Evolutionary conservation across 2,888 invertebrate species (phyloP).

Genomic region (Archips crataeganus): DNA sequence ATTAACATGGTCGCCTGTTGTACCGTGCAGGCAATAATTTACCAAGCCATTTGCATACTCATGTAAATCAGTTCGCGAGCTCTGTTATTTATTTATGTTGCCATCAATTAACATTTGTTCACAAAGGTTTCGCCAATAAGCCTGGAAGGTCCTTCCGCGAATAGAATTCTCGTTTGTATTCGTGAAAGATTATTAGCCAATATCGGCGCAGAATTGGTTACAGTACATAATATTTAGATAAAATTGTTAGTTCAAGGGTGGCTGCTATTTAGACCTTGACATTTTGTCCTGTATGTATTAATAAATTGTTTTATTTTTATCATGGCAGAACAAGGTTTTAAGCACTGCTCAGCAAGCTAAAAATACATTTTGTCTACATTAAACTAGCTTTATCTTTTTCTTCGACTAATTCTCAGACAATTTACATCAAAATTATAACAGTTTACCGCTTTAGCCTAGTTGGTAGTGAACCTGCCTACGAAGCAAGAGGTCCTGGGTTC

Average conservation of each 20-base stretch:
- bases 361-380: neutral
- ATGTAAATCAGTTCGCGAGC: slow-evolving; percentile 40
- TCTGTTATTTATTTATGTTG: slow-evolving; percentile 39
- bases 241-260: slow-evolving; percentile 7
- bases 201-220: neutral
- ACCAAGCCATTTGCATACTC: slow-evolving; percentile 33
- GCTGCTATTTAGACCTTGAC: slow-evolving; percentile 13
- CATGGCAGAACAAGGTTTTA: neutral
- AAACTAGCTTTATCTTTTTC: neutral
- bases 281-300: neutral
- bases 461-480: too few relatives aligned
- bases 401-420: too few relatives aligned
- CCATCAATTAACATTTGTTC: slow-evolving; percentile 37
- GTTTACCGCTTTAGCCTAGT: too few relatives aligned
- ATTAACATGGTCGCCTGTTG: slow-evolving; percentile 23
- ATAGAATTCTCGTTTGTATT: neutral
- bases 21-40: slow-evolving; percentile 28
- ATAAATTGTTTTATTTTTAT: slow-evolving; percentile 1
- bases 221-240: neutral
- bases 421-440: too few relatives aligned
- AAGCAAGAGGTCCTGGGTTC: too few relatives aligned
- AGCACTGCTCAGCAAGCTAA: neutral
- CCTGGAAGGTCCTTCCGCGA: slow-evolving; percentile 31
- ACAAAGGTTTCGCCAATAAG: slow-evolving; percentile 34
- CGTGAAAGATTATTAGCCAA: slow-evolving; percentile 6